Evolutionary conservation across 2,888 invertebrate genomes (phyloP).

Genomic region (Acrobasis repandana): DNA sequence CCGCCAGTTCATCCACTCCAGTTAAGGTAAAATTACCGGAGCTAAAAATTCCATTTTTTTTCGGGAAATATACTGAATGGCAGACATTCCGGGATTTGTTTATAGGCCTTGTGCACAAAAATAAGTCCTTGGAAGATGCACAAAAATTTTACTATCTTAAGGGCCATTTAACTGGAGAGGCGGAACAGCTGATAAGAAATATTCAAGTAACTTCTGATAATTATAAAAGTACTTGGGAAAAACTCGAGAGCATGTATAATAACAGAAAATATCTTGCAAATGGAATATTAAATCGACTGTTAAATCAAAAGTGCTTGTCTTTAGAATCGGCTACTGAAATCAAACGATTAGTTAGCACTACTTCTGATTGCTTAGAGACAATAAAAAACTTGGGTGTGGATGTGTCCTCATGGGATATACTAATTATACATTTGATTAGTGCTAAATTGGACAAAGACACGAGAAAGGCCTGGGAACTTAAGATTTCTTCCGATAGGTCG

Average conservation of each 20-base stretch:
- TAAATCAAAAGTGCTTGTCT: too few relatives aligned
- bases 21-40: neutral
- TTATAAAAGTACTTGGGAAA: neutral
- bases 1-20: neutral
- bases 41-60: neutral
- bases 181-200: neutral
- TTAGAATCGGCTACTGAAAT: too few relatives aligned
- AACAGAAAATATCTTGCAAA: too few relatives aligned
- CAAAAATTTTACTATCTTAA: neutral
- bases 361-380: too few relatives aligned
- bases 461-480: too few relatives aligned
- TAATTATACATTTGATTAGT: too few relatives aligned
- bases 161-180: neutral
- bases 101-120: neutral
- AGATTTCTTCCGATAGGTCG: too few relatives aligned
- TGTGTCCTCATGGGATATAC: too few relatives aligned
- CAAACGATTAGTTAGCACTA: too few relatives aligned
- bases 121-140: neutral
- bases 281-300: too few relatives aligned
- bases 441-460: too few relatives aligned
- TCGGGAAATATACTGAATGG: neutral
- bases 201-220: neutral
- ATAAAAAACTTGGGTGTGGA: too few relatives aligned
- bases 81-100: neutral
- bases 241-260: constrained; percentile 6